Percentiles rank a stretch among this genome's conserved stretches.
Conservation (phyloP, 2,797 vertebrate genomes). For the Manis javanica region DNA sequence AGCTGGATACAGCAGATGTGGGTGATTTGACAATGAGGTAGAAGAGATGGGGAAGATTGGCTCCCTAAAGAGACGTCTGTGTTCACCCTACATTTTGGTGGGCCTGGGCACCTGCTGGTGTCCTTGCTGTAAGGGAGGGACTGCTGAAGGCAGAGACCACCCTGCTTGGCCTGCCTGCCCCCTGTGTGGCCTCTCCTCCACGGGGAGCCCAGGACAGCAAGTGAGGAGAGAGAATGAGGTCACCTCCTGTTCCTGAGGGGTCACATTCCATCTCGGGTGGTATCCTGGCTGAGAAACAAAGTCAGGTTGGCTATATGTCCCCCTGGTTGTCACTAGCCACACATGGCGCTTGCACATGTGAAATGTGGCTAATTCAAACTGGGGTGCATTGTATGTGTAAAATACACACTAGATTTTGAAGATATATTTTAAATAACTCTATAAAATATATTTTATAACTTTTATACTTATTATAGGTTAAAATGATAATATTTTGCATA, state of each 20-base stretch:
- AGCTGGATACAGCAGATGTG: not conserved
- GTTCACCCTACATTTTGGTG: not conserved
- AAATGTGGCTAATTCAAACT: not conserved
- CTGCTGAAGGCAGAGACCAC: not conserved
- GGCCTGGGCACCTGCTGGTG: not conserved
- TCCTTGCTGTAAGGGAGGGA: not conserved
- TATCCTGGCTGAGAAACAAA: not conserved
- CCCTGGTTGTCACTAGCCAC: not conserved
- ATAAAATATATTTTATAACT: not conserved
- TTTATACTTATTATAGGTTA: not conserved
- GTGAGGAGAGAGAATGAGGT: not conserved
- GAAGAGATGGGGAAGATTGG: not conserved
- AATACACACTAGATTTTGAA: not conserved
- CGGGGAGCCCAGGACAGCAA: too few relatives aligned
- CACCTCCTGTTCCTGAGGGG: fast-evolving
- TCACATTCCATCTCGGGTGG: not conserved
- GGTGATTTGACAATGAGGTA: not conserved
- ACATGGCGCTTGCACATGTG: not conserved
- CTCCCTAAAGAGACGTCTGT: too few relatives aligned
- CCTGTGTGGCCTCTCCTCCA: too few relatives aligned
- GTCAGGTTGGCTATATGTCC: not conserved
- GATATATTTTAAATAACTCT: not conserved
- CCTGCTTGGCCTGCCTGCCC: not conserved
- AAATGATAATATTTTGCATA: not conserved
- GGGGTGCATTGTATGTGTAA: not conserved